Base-by-base conservation (phyloP, 1,140 invertebrate species). In the Leptonema lineaticorne region DNA sequence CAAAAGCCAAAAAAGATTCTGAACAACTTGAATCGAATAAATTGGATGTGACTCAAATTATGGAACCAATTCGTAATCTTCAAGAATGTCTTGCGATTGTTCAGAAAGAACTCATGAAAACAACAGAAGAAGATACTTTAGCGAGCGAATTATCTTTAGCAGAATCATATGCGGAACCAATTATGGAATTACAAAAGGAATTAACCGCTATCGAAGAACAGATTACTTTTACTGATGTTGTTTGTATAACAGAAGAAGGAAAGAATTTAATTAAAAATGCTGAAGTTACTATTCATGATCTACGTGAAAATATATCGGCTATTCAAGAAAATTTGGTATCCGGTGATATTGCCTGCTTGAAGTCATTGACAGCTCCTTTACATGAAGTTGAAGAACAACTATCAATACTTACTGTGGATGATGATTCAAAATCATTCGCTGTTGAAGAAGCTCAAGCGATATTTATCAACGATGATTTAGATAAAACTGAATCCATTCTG, bases 171-270 rank as follows among this genome's bases (percentile, higher is more conserved):
- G 63, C 50, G 63, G 69, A 71, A 33, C 70, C 67, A 18, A 59
- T 74, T 24, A 29, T 69, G 8, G 73, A 72, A 48, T 26, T 74
- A n/a, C 70, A 72, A 46, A 73, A 70, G 56, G 68, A 73, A 29
- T 60, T 70, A 26, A 45, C 45, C 11, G 37, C 28, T 16, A 68
- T 68, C 14, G 68, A 68, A 56, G 65, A 56, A 56, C n/a, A 22
- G 27, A 20, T 26, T 20, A 27, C 9, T 24, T n/a, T 22, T 16
- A 22, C 14, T 20, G 33, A 16, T 1, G 33, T 63, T 41, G 22
- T 27, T 45, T 7, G 41, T 41, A 28, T 9, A 8, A n/a, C 16
- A 48, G 46, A 48, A 2, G 24, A 28, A 6, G 45, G 7, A 8
- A 53, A 64, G 14, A 6, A 48, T 11, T 14, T 69, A 41, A 64